A percentile compares a stretch with the other conserved stretches of the same genome.
Evolutionary conservation across 2,888 invertebrate species (phyloP).

Genomic region (Muscina levida): DNA sequence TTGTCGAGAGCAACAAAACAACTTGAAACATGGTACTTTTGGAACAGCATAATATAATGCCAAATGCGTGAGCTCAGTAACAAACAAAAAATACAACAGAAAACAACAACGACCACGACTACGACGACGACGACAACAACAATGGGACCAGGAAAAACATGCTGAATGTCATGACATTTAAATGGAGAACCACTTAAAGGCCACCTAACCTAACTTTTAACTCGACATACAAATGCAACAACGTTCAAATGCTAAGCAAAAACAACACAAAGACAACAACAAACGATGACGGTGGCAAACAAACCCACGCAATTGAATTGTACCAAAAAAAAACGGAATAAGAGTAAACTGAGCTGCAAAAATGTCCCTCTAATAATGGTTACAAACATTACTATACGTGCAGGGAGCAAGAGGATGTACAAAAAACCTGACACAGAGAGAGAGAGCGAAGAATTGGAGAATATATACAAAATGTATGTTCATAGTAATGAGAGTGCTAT

Average conservation of each 20-base stretch:
- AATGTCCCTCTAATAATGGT: no score
- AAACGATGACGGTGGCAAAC: not conserved
- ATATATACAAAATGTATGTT: no score
- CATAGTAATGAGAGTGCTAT: no score
- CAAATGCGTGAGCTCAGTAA: conserved; percentile 31
- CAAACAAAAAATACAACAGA: conserved; percentile 9
- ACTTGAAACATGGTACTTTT: not conserved
- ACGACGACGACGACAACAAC: no score
- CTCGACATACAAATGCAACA: not conserved
- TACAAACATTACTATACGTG: no score
- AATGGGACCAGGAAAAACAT: no score
- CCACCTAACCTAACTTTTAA: not conserved
- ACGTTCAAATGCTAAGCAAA: conserved; percentile 6
- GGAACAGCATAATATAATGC: not conserved
- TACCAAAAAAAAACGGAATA: no score
- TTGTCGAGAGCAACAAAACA: not conserved
- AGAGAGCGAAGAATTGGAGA: no score
- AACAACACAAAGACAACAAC: not conserved
- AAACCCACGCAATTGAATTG: not conserved
- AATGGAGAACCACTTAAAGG: conserved; percentile 34
- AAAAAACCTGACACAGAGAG: no score
- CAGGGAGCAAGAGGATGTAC: no score
- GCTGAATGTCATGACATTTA: conserved; percentile 58
- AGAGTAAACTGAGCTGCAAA: no score
- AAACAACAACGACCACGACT: no score